phyloP scores from a whole-genome alignment of 2,888 invertebrate genomes.

The Diachrysia chrysitis region DNA sequence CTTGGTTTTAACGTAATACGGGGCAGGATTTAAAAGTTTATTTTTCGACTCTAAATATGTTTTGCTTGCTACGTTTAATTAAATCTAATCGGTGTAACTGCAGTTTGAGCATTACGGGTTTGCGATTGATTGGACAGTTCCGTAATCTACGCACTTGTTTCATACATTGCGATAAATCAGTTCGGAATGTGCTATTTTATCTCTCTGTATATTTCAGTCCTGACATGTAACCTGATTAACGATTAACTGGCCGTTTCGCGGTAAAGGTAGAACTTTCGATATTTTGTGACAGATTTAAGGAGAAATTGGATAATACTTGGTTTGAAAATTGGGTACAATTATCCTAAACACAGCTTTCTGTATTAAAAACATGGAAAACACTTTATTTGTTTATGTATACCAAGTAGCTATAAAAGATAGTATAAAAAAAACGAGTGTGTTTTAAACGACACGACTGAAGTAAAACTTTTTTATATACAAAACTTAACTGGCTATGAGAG shows the following conservation, averaged over 20 bases:
- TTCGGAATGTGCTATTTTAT: neutral
- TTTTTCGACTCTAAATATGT: neutral
- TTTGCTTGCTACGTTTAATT: neutral
- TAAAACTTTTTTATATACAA: too few species aligned
- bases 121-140: slow-evolving; percentile 4
- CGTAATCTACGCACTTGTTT: neutral
- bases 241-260: neutral
- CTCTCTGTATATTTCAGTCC: slow-evolving; percentile 1
- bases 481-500: too few species aligned
- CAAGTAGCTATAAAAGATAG: too few species aligned
- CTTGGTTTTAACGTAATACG: too few species aligned
- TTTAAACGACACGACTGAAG: too few species aligned
- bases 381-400: too few species aligned
- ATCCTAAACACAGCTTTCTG: too few species aligned
- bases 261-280: neutral
- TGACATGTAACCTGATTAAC: neutral
- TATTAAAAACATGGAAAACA: too few species aligned
- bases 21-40: neutral
- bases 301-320: neutral
- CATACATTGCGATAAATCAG: neutral
- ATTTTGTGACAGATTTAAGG: neutral
- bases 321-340: too few species aligned
- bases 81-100: neutral
- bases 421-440: too few species aligned
- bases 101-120: slow-evolving; percentile 4